A percentile compares a stretch with the other conserved stretches of the same genome.
Conservation (phyloP, 2,888 invertebrate genomes). For the Caenorhabditis imperialis region DNA sequence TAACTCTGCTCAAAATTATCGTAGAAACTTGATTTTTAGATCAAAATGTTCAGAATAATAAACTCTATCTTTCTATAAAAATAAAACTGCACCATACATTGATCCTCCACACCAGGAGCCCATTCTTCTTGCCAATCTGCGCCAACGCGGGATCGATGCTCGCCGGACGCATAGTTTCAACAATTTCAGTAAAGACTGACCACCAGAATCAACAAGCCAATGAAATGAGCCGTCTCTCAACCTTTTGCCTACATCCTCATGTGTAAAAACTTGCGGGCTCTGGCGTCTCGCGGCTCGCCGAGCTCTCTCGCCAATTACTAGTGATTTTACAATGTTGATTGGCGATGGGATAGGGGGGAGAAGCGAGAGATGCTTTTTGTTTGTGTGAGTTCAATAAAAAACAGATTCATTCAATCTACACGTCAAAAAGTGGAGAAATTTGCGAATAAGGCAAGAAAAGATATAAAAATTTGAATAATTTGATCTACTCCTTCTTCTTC, state of each 20-base stretch:
- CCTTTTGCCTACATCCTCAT: no score
- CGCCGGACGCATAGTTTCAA: conserved; percentile 25
- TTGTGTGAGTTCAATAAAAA: no score
- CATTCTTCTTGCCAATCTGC: conserved; percentile 73
- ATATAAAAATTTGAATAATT: no score
- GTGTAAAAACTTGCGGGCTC: no score
- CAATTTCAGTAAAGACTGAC: conserved; percentile 16
- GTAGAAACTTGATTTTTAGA: not conserved
- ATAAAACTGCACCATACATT: conserved; percentile 64
- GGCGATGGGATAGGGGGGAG: no score
- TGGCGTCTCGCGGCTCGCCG: no score
- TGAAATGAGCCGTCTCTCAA: conserved; percentile 37
- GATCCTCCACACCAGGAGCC: conserved; percentile 77
- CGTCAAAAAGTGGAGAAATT: no score
- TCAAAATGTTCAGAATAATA: not conserved
- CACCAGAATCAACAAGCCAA: conserved; percentile 47
- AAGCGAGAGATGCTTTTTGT: no score
- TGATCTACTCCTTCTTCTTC: conserved; percentile 18
- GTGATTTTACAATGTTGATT: no score
- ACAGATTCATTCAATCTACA: no score
- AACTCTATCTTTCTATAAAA: not conserved
- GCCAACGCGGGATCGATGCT: conserved; percentile 66
- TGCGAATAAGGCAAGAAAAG: no score
- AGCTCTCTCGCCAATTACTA: no score
- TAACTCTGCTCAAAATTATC: conserved; percentile 4